These are phyloP conservation scores for Lasioglossum pauxillum DNA, from an alignment of 2,888 invertebrate genomes.

Conservation along the genomic window DNA sequence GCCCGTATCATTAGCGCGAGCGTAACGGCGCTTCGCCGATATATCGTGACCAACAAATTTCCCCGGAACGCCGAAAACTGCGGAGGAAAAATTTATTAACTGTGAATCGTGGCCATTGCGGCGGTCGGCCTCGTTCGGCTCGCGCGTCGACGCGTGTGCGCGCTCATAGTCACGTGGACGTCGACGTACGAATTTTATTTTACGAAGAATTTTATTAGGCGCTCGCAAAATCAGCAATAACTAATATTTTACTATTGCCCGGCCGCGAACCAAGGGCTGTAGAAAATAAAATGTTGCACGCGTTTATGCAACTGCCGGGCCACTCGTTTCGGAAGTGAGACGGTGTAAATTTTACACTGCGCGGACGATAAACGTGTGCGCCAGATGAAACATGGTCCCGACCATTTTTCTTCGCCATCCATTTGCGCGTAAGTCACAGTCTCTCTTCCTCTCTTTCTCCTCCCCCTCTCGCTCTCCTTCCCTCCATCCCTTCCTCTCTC, in stretches of 20 bases:
- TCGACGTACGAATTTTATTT: constrained; percentile 72
- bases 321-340: constrained; percentile 75
- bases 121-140: background rate
- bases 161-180: background rate
- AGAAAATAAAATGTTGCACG: constrained; percentile 77
- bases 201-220: constrained; percentile 77
- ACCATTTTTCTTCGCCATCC: constrained; percentile 72
- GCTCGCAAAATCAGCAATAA: constrained; percentile 76
- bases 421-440: constrained; percentile 60
- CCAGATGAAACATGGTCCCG: constrained; percentile 72
- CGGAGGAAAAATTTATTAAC: constrained; percentile 80
- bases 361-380: constrained; percentile 74
- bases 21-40: constrained; percentile 55
- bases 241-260: constrained; percentile 76
- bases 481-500: background rate
- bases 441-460: background rate
- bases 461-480: background rate
- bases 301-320: constrained; percentile 71
- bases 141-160: background rate
- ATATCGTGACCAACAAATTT: constrained; percentile 73
- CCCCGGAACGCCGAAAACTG: constrained; percentile 67
- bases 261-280: constrained; percentile 47
- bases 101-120: constrained; percentile 71
- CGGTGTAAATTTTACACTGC: constrained; percentile 77
- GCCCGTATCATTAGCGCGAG: constrained; percentile 44